These are phyloP conservation scores for Phortica magna DNA, from an alignment of 2,888 invertebrate species.

Conservation along the genomic window DNA sequence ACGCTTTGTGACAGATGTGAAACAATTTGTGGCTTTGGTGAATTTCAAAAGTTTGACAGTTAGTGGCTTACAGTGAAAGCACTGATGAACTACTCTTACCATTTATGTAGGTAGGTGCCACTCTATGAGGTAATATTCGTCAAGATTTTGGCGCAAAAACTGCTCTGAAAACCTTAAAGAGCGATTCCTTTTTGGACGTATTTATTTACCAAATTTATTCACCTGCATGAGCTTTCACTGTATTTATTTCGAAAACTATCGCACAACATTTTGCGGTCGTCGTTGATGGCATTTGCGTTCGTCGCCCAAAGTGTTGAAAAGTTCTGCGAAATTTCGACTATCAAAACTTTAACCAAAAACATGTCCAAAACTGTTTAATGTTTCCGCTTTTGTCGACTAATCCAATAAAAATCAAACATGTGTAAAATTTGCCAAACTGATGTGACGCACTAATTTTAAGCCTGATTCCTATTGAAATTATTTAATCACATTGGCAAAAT, in stretches of 20 bases:
- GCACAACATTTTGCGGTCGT: constrained; percentile 47
- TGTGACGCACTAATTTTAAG: constrained; percentile 44
- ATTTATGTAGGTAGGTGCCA: no score
- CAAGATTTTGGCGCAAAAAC: no score
- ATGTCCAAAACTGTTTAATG: neutral
- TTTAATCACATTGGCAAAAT: constrained; percentile 58
- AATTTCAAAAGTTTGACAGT: constrained; percentile 70
- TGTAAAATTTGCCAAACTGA: constrained; percentile 19
- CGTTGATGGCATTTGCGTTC: constrained; percentile 59
- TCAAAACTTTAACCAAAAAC: neutral
- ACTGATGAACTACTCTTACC: no score
- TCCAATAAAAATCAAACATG: constrained; percentile 34
- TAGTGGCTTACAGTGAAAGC: constrained; percentile 61
- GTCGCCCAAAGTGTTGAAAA: neutral
- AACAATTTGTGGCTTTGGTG: constrained; percentile 41
- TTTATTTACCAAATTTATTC: no score
- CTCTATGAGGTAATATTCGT: no score
- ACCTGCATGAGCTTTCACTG: no score
- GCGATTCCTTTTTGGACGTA: no score
- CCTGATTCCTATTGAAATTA: constrained; percentile 35
- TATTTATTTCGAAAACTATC: constrained; percentile 58
- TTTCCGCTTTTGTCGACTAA: neutral
- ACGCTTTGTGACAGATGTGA: constrained; percentile 67
- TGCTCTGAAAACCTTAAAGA: no score
- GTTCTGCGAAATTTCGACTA: neutral